These are phyloP conservation scores for Mythimna loreyi DNA, from an alignment of 2,888 invertebrate genomes.

Conservation along the genomic window DNA sequence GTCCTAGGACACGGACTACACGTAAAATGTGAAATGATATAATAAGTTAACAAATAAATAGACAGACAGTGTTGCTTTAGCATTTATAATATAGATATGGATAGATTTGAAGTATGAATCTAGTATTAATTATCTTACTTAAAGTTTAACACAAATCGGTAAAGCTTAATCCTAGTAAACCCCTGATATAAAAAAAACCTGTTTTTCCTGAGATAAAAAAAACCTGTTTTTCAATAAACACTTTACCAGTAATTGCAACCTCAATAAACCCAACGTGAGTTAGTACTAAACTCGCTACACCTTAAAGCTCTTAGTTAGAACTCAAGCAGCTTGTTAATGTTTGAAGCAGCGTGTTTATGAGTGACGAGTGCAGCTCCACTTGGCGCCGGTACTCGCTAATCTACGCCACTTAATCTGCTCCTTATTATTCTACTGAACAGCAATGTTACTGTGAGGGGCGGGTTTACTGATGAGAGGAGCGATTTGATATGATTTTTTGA, in stretches of 20 bases:
- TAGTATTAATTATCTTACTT: too few relatives aligned
- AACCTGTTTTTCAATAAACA: background rate
- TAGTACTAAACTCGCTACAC: background rate
- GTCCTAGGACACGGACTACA: too few relatives aligned
- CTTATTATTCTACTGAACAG: constrained; percentile 40
- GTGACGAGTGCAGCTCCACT: constrained; percentile 13
- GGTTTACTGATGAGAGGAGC: background rate
- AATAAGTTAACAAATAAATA: too few relatives aligned
- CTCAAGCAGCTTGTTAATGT: constrained; percentile 11
- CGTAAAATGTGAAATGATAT: too few relatives aligned
- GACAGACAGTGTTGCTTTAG: too few relatives aligned
- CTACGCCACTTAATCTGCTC: constrained; percentile 35
- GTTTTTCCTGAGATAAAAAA: too few relatives aligned
- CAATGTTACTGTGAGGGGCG: background rate
- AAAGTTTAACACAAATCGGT: too few relatives aligned
- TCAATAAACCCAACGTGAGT: background rate
- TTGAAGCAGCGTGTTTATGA: constrained; percentile 11
- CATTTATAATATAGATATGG: too few relatives aligned
- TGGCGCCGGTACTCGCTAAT: constrained; percentile 24
- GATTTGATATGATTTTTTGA: background rate
- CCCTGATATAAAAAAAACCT: too few relatives aligned
- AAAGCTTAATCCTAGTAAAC: too few relatives aligned
- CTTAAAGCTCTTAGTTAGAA: background rate
- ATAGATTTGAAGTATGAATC: too few relatives aligned
- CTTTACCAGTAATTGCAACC: background rate